Conservation (phyloP, 2,113 vertebrate species). For the Herpailurus yagouaroundi region DNA sequence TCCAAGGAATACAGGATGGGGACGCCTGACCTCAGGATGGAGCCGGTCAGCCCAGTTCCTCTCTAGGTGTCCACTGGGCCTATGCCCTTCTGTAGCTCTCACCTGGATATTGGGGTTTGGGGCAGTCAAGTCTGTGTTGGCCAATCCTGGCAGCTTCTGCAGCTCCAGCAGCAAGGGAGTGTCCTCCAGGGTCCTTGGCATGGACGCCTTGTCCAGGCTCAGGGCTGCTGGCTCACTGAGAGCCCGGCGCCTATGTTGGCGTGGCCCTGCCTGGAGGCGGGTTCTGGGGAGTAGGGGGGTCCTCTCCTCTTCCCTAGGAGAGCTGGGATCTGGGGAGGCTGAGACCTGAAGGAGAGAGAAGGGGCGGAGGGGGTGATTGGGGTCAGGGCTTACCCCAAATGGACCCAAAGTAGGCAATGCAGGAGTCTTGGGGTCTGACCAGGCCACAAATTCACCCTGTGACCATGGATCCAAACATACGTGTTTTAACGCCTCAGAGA, state of each 20-base stretch:
- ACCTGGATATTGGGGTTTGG: slow-evolving; percentile 97
- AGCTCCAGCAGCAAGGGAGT: slow-evolving; percentile 91
- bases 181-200: slow-evolving; percentile 82
- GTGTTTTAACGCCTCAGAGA: background rate
- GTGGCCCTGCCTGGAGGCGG: slow-evolving; percentile 36
- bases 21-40: background rate
- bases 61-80: background rate
- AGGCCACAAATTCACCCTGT: background rate
- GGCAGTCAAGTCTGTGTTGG: slow-evolving; percentile 89
- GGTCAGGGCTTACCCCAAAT: background rate
- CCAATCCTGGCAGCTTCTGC: slow-evolving; percentile 91
- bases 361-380: background rate
- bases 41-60: background rate
- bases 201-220: slow-evolving; percentile 72
- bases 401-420: background rate
- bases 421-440: background rate
- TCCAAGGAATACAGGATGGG: too few species aligned
- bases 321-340: slow-evolving; percentile 15
- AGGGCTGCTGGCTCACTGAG: slow-evolving; percentile 77
- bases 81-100: background rate
- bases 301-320: slow-evolving; percentile 77
- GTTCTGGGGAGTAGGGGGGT: slow-evolving; percentile 77
- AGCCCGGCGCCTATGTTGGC: slow-evolving; percentile 82
- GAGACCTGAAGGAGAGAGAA: slow-evolving; percentile 81
- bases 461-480: background rate